These are phyloP conservation scores for Marcusenius ussheri DNA, from an alignment of 2,113 vertebrate genomes.

Conservation along the genomic window DNA sequence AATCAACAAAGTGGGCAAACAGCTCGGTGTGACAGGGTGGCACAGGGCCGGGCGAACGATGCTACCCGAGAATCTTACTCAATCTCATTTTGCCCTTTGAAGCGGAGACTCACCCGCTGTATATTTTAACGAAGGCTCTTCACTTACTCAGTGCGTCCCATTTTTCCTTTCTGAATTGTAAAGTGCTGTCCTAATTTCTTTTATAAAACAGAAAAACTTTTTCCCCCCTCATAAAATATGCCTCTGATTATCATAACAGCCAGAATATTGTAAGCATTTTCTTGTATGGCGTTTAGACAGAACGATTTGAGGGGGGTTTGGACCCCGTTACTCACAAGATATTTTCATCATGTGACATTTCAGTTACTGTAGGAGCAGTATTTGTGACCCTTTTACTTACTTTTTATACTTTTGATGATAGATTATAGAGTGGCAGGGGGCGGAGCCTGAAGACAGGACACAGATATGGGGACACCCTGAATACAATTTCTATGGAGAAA, in stretches of 20 bases:
- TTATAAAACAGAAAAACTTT: not conserved
- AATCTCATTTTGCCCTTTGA: not conserved
- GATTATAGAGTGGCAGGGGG: not conserved
- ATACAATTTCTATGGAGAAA: too few relatives aligned
- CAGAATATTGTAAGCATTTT: not conserved
- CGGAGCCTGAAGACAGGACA: not conserved
- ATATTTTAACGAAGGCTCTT: constrained; percentile 14
- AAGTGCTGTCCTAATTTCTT: constrained; percentile 16
- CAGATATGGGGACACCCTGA: too few relatives aligned
- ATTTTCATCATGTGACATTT: not conserved
- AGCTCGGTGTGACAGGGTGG: not conserved
- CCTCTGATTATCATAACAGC: not conserved
- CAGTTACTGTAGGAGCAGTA: not conserved
- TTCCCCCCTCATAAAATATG: not conserved
- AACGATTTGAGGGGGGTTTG: not conserved
- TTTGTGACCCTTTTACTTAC: not conserved
- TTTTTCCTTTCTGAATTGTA: constrained; percentile 18
- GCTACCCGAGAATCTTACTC: not conserved
- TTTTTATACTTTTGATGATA: not conserved
- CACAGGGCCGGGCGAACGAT: not conserved
- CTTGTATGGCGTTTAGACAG: not conserved
- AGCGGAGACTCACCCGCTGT: constrained; percentile 10
- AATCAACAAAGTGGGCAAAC: not conserved
- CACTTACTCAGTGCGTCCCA: not conserved
- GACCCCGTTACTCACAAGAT: not conserved